phyloP scores from a whole-genome alignment of 2,797 vertebrate species.

The Sebastes itinus region DNA sequence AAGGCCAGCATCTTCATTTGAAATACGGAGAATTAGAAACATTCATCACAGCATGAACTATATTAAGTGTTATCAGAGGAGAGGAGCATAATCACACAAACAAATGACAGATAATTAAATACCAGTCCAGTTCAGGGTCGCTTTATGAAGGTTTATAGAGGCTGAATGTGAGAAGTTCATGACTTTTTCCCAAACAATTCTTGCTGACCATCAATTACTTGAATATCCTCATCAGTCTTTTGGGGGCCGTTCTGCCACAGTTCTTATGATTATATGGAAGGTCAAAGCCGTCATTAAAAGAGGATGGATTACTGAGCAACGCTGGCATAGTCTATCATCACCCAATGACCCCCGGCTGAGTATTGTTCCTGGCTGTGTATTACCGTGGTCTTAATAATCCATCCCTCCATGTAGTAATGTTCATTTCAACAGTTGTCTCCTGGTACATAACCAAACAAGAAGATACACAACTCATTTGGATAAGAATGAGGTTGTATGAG shows the following conservation, averaged over 20 bases:
- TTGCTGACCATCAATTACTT: constrained; percentile 11
- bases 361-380: neutral
- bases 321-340: neutral
- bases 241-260: neutral
- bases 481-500: neutral
- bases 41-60: neutral
- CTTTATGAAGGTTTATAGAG: neutral
- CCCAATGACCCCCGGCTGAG: neutral
- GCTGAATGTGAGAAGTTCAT: neutral
- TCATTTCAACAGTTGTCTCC: neutral
- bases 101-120: neutral
- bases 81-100: neutral
- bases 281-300: constrained; percentile 24
- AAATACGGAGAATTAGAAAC: neutral
- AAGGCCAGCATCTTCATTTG: neutral
- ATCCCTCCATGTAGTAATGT: neutral
- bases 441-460: neutral
- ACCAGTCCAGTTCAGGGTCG: neutral
- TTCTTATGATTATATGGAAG: constrained; percentile 20
- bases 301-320: constrained; percentile 17
- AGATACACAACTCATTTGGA: neutral
- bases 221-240: constrained; percentile 14
- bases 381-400: neutral
- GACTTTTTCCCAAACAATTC: neutral
- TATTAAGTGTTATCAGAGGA: neutral